These are phyloP conservation scores for Drosophila pseudotalamancana DNA, from an alignment of 2,888 invertebrate species.

Conservation along the genomic window DNA sequence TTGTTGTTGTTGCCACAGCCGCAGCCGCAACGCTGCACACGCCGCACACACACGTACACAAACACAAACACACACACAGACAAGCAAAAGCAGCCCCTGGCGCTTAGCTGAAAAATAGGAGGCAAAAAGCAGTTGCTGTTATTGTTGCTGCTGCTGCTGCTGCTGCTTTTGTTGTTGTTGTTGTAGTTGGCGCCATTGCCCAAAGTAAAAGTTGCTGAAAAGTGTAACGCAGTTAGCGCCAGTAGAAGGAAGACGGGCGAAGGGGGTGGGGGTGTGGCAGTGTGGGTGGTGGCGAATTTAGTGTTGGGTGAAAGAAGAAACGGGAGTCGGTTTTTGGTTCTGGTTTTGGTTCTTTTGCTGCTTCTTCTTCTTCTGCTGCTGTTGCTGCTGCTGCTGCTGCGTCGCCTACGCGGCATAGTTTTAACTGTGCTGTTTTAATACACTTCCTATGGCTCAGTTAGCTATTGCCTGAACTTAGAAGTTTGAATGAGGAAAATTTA, in stretches of 20 bases:
- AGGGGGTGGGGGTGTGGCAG: slow-evolving; percentile 4
- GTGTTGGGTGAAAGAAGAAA: slow-evolving; percentile 10
- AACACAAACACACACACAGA: slow-evolving; percentile 6
- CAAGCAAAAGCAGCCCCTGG: slow-evolving; percentile 45
- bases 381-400: slow-evolving; percentile 45
- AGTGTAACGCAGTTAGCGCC: slow-evolving; percentile 69
- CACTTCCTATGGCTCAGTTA: slow-evolving; percentile 8
- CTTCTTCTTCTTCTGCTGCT: slow-evolving; percentile 43
- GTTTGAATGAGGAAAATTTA: no score
- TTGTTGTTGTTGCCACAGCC: slow-evolving; percentile 52
- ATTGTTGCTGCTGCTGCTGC: slow-evolving; percentile 36
- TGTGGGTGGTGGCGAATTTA: neutral
- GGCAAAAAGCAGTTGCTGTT: slow-evolving; percentile 46
- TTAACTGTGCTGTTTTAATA: slow-evolving; percentile 59
- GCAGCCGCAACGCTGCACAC: slow-evolving; percentile 75
- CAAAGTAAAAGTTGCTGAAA: slow-evolving; percentile 74
- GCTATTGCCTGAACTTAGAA: neutral
- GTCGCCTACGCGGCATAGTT: slow-evolving; percentile 80
- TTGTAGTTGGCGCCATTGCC: slow-evolving; percentile 73
- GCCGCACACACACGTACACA: slow-evolving; percentile 37
- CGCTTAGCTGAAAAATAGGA: slow-evolving; percentile 57
- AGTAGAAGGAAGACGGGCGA: slow-evolving; percentile 11
- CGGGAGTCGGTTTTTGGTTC: slow-evolving; percentile 4
- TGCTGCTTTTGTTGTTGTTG: slow-evolving; percentile 35
- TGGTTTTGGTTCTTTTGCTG: slow-evolving; percentile 15